Conservation (phyloP, 2,888 invertebrate genomes). For the Volucella zonaria region DNA sequence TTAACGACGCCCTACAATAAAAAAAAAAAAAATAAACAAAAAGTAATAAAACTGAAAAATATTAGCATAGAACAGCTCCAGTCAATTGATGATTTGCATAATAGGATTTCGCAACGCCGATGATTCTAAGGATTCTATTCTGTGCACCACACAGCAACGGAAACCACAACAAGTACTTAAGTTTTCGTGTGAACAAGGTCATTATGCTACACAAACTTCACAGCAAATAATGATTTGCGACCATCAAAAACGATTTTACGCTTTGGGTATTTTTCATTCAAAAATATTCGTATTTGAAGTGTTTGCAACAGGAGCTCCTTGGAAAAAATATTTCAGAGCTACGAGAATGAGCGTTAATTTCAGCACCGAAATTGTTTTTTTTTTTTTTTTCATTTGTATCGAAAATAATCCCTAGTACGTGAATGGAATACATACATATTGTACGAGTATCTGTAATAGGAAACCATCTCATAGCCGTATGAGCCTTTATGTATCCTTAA, state of each 20-base stretch:
- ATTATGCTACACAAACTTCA: constrained; percentile 62
- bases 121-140: constrained; percentile 43
- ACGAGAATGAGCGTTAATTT: too few species aligned
- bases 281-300: constrained; percentile 29
- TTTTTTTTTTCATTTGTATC: constrained; percentile 17
- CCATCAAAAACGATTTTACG: constrained; percentile 58
- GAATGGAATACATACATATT: background rate
- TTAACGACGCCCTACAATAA: constrained; percentile 65
- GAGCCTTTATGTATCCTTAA: constrained; percentile 62
- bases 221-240: constrained; percentile 60
- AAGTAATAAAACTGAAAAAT: constrained; percentile 42
- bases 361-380: too few species aligned
- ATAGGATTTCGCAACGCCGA: constrained; percentile 58
- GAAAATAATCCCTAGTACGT: constrained; percentile 4
- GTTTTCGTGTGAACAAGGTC: constrained; percentile 71
- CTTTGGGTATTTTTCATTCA: constrained; percentile 4
- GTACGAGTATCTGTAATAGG: background rate
- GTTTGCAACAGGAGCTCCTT: constrained; percentile 33
- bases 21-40: constrained; percentile 31
- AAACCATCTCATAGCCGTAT: constrained; percentile 25
- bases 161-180: constrained; percentile 40
- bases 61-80: constrained; percentile 62
- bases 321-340: too few species aligned
- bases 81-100: constrained; percentile 65
- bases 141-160: constrained; percentile 16